These are phyloP conservation scores for Epistrophella euchroma DNA, from an alignment of 2,888 invertebrate species.

Conservation along the genomic window DNA sequence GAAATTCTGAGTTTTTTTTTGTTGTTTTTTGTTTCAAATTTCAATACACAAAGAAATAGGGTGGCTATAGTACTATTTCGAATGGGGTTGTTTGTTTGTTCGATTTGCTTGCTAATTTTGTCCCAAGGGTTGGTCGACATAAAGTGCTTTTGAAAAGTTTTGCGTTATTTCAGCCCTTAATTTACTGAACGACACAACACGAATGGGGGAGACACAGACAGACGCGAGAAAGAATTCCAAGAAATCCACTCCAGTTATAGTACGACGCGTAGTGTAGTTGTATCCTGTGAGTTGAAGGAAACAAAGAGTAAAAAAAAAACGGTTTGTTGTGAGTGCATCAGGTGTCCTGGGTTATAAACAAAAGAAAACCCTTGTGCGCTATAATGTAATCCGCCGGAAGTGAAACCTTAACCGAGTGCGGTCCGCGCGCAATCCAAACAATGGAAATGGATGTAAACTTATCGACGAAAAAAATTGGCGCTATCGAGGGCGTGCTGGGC, in stretches of 20 bases:
- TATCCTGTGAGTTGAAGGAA: constrained; percentile 43
- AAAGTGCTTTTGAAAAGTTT: constrained; percentile 44
- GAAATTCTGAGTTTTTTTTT: background rate
- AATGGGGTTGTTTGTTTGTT: constrained; percentile 31
- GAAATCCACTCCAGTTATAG: constrained; percentile 31
- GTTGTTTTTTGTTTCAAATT: background rate
- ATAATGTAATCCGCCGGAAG: constrained; percentile 62
- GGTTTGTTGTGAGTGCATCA: constrained; percentile 70
- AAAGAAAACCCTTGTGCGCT: constrained; percentile 10
- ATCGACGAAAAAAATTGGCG: constrained; percentile 78
- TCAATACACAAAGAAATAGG: constrained; percentile 3
- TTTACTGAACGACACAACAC: constrained; percentile 33
- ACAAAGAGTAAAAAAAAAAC: constrained; percentile 12
- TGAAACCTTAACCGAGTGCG: constrained; percentile 53
- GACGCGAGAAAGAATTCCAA: constrained; percentile 33
- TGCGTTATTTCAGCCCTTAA: constrained; percentile 29
- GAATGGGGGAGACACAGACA: constrained; percentile 33
- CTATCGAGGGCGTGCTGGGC: constrained; percentile 77
- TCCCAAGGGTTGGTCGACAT: constrained; percentile 34
- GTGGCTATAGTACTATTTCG: constrained; percentile 19
- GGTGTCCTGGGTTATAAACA: constrained; percentile 68
- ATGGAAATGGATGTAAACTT: constrained; percentile 84
- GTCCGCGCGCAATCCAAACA: constrained; percentile 66
- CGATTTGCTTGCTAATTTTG: constrained; percentile 63
- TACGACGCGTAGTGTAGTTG: constrained; percentile 26